These are phyloP conservation scores for Acrocephalus scirpaceus DNA, from an alignment of 2,797 vertebrate genomes.

Conservation along the genomic window DNA sequence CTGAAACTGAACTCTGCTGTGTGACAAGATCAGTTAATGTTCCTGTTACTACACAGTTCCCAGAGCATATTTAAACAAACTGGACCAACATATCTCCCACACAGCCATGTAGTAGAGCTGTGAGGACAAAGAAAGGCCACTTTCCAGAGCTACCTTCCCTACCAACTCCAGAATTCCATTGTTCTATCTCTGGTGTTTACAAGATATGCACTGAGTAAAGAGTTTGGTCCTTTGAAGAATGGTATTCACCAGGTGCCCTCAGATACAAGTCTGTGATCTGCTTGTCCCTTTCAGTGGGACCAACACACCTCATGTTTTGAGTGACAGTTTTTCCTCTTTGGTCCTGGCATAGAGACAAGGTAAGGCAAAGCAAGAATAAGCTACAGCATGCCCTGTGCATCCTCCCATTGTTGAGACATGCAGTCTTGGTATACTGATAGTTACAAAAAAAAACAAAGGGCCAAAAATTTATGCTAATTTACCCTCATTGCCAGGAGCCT, in stretches of 20 bases:
- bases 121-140: not conserved
- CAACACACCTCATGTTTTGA: not conserved
- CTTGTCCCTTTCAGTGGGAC: not conserved
- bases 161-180: not conserved
- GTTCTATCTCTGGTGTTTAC: not conserved
- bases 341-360: not conserved
- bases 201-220: not conserved
- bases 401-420: not conserved
- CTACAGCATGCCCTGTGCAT: not conserved
- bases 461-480: not conserved
- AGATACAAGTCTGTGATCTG: not conserved
- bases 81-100: not conserved
- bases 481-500: not conserved
- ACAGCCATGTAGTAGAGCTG: not conserved
- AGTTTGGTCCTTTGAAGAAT: not conserved
- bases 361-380: not conserved
- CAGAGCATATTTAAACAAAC: not conserved
- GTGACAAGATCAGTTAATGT: not conserved
- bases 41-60: not conserved
- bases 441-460: not conserved
- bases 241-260: not conserved
- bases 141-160: not conserved
- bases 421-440: not conserved
- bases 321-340: not conserved
- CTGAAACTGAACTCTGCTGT: not conserved